Conservation (phyloP, 2,113 vertebrate species). For the Petromus typicus region DNA sequence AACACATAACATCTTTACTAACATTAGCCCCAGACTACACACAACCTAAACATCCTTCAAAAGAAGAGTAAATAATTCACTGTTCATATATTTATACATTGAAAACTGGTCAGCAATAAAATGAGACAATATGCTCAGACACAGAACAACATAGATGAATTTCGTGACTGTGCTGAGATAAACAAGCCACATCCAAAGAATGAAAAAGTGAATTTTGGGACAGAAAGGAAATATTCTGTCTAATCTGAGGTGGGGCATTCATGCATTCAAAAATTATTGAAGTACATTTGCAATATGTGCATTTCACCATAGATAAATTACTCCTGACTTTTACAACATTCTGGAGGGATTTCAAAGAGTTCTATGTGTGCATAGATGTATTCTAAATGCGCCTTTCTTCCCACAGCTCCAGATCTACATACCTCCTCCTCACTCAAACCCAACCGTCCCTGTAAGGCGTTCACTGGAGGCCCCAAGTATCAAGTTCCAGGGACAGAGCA, state of each 20-base stretch:
- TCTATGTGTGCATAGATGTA: background rate
- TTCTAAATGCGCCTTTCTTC: conserved; percentile 8
- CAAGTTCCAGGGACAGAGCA: background rate
- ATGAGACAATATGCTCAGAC: background rate
- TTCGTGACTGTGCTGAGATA: background rate
- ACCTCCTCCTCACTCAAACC: background rate
- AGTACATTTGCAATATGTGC: background rate
- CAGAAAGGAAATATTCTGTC: background rate
- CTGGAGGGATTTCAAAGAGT: background rate
- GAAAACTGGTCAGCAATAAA: background rate
- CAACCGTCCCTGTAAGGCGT: background rate
- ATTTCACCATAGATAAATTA: background rate
- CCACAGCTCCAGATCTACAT: background rate
- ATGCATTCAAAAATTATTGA: background rate
- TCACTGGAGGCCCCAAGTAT: background rate
- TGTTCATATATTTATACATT: background rate
- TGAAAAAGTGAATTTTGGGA: background rate
- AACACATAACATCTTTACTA: background rate
- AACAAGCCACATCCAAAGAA: background rate
- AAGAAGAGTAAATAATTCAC: conserved; percentile 10
- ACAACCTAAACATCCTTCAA: background rate
- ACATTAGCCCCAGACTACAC: background rate
- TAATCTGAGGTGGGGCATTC: background rate
- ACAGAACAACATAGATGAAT: background rate
- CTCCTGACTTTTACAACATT: background rate